These are phyloP conservation scores for Tarsius wallacei DNA, from an alignment of 2,797 vertebrate genomes.

Conservation along the genomic window DNA sequence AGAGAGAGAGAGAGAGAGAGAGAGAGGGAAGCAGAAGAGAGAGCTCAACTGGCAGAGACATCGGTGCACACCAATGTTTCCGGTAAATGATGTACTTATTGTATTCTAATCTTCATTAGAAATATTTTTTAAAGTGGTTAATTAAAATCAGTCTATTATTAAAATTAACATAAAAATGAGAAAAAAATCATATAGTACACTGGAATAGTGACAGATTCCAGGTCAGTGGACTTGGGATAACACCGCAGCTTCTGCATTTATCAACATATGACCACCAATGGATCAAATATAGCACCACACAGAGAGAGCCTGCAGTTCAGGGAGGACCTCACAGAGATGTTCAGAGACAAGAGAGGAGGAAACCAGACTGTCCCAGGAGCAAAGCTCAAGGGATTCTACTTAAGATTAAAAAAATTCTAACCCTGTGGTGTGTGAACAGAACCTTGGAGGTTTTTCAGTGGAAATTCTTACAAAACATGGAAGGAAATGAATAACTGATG, in stretches of 20 bases:
- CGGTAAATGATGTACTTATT: background rate
- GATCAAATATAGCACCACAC: too few species aligned
- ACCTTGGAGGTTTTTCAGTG: background rate
- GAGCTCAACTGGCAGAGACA: background rate
- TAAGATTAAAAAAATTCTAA: background rate
- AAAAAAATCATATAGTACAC: background rate
- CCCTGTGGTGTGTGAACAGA: background rate
- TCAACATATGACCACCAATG: background rate
- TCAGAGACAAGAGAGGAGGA: background rate
- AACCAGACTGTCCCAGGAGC: background rate
- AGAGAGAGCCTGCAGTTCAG: rapidly evolving
- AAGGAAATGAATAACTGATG: background rate
- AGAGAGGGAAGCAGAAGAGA: background rate
- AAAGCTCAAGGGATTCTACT: background rate
- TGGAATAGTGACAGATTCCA: background rate
- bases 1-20: background rate
- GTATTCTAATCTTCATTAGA: background rate
- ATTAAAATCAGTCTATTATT: constrained; percentile 12
- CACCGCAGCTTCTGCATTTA: background rate
- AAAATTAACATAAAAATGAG: background rate
- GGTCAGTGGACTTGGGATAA: background rate
- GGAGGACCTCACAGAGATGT: background rate
- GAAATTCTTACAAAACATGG: background rate
- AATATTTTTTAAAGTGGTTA: background rate
- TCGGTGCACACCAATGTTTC: background rate